Percentiles rank a stretch among this genome's conserved stretches.
phyloP scores from a whole-genome alignment of 2,888 invertebrate species.

The Drosophila picticornis region DNA sequence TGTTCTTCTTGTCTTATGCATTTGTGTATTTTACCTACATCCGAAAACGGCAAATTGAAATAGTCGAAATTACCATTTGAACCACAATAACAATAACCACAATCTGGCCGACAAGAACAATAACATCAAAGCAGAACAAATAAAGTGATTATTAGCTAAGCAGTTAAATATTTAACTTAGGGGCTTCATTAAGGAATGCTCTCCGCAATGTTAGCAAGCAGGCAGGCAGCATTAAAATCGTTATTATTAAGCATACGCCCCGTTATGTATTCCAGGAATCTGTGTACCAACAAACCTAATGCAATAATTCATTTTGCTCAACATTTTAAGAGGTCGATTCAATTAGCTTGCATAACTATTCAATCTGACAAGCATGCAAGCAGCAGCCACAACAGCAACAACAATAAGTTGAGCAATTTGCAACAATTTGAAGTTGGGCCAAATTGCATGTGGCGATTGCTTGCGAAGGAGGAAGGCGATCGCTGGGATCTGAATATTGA shows the following conservation, averaged over 20 bases:
- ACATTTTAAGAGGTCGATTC: constrained; percentile 53
- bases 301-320: constrained; percentile 41
- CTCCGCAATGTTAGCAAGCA: constrained; percentile 9
- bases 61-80: constrained; percentile 5
- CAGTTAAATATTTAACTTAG: constrained; percentile 16
- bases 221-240: neutral
- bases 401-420: neutral
- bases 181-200: constrained; percentile 16
- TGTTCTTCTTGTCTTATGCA: neutral
- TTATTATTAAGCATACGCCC: constrained; percentile 41
- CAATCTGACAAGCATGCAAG: constrained; percentile 39
- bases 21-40: neutral
- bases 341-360: constrained; percentile 65
- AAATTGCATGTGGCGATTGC: neutral
- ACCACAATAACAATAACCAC: constrained; percentile 12
- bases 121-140: neutral
- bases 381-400: constrained; percentile 10
- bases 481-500: constrained; percentile 18
- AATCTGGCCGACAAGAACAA: constrained; percentile 8
- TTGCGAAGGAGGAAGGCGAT: neutral
- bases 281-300: constrained; percentile 13
- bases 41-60: neutral
- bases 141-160: constrained; percentile 29
- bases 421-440: neutral
- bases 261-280: constrained; percentile 11